Evolutionary conservation across 2,113 vertebrate species (phyloP).

Genomic region (Piaya cayana): DNA sequence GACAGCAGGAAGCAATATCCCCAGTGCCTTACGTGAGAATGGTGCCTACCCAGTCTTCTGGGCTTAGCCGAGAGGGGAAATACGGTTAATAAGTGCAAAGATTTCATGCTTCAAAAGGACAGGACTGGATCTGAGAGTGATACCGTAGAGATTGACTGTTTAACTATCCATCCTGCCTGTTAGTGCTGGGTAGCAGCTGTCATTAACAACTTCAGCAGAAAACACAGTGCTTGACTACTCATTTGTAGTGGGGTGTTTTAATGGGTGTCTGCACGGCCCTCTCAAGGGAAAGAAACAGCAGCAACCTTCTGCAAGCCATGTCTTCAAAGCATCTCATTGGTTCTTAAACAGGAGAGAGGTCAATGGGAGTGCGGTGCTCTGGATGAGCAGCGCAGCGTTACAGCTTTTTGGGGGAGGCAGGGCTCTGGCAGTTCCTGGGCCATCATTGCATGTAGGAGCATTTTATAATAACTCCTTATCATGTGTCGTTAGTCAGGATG

Average conservation of each 20-base stretch:
- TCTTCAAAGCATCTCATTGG: neutral
- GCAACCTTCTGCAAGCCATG: neutral
- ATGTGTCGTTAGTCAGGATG: neutral
- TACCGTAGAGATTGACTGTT: rapidly evolving
- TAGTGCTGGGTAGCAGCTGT: neutral
- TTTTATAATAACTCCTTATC: neutral
- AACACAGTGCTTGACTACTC: neutral
- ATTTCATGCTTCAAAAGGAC: neutral
- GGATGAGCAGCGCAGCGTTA: neutral
- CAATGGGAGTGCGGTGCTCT: neutral
- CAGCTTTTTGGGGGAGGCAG: neutral
- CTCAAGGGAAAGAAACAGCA: neutral
- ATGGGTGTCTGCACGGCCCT: neutral
- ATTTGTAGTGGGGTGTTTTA: neutral
- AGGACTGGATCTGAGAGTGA: neutral
- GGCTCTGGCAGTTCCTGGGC: neutral
- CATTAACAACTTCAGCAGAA: neutral
- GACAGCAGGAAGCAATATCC: neutral
- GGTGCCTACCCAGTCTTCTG: neutral
- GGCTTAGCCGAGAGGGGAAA: neutral
- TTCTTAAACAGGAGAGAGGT: neutral
- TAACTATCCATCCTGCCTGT: neutral
- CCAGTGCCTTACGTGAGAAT: rapidly evolving
- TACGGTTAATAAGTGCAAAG: neutral
- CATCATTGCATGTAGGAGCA: neutral